Base-by-base conservation (phyloP, 2,113 vertebrate genomes). In the Naja naja region DNA sequence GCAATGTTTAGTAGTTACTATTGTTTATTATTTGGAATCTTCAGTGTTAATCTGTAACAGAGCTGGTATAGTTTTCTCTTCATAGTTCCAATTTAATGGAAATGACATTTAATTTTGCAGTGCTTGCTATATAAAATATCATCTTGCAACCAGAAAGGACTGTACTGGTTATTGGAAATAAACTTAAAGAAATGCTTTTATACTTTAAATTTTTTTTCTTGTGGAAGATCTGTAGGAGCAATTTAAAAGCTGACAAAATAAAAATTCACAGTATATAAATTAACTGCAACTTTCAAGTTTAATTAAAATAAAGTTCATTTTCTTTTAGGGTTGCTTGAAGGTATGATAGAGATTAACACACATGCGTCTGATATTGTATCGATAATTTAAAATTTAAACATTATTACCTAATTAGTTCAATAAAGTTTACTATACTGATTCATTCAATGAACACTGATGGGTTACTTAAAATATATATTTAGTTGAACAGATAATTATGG, bases 391-490 rank as follows among this genome's bases (percentile, higher is more conserved):
- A 90, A 95, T 4, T 47, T 93, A 93, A 9, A 12, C 93, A 89
- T 52, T 92, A 54, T 1, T 1, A 0, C 87, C 4, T 27, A 0
- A 25, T 81, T 81, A 11, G 27, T 91, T 91, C 74, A 0, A 2
- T 74, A 18, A 93, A 93, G 20, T 97, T 97, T 97, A 97, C 96
- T 96, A 96, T 94, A 95, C 94, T 97, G 93, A 96, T 96, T 97
- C 96, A 94, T 69, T 34, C 30, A 69, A 69, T 69, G 64, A 69
- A n/a, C 64, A 69, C 64, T 69, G 64, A 16, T 69, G n/a, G 4
- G 30, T 18, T 34, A 69, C 30, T 69, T 34, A 69, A 69, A 69
- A 69, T 34, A n/a, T 34, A n/a, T 34, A 34, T 69, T n/a, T 34
- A 69, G 14, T 69, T 69, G 64, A 34, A 34, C 2, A 69, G 64